A percentile compares a stretch with the other conserved stretches of the same genome.
These are phyloP conservation scores for Leucoraja erinaceus DNA, from an alignment of 2,113 vertebrate genomes.

Conservation along the genomic window DNA sequence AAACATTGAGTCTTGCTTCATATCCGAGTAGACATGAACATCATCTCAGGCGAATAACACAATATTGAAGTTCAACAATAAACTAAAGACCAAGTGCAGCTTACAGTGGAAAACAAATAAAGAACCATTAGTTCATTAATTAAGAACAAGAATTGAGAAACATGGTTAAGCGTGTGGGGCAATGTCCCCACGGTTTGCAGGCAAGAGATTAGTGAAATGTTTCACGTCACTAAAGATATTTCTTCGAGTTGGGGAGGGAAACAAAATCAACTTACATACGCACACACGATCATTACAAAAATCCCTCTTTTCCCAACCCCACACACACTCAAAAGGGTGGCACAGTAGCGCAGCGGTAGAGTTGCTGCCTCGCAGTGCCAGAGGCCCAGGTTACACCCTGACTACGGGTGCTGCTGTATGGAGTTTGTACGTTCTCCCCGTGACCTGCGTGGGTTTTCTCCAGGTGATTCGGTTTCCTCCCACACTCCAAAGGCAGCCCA, in stretches of 20 bases:
- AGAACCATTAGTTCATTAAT: background rate
- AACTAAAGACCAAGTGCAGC: background rate
- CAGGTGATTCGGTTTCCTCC: no score
- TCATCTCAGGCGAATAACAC: background rate
- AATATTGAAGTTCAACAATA: background rate
- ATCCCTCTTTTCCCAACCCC: background rate
- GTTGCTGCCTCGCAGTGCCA: no score
- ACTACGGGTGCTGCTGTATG: no score
- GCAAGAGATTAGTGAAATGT: background rate
- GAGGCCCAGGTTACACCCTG: no score
- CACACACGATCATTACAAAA: background rate
- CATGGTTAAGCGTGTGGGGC: background rate
- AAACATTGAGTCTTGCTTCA: background rate
- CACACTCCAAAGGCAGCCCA: no score
- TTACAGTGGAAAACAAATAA: slow-evolving; percentile 9
- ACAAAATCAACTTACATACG: background rate
- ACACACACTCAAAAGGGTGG: no score
- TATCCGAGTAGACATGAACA: background rate
- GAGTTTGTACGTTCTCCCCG: no score
- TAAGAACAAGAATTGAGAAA: background rate
- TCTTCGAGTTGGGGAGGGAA: background rate
- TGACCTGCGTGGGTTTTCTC: no score
- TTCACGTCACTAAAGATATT: background rate
- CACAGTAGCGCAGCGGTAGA: no score
- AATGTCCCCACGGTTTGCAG: background rate